Evolutionary conservation across 2,888 invertebrate species (phyloP), one percentile per base, ranked within the genome.

Genomic region (Pristionchus fissidentatus): DNA sequence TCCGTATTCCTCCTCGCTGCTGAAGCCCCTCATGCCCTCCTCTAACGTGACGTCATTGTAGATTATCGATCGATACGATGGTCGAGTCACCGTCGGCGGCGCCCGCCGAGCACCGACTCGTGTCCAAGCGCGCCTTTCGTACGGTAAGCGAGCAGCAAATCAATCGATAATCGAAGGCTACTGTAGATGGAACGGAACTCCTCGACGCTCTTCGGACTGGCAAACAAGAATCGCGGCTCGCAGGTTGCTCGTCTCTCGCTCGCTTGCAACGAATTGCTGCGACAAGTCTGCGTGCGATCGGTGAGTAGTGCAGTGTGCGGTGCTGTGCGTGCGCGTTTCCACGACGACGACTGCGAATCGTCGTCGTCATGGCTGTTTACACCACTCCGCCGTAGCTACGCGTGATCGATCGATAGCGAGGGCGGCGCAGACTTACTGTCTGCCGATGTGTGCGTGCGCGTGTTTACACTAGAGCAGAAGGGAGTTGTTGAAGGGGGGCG

Each of bases 151-250:
- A 13, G 15, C 5, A 62, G 32, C 32, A 57, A 57, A 41, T n/a
- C 3, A 38, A 66, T 66, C 35, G n/a, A 38, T 66, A 38, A 19
- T 66, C n/a, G n/a, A n/a, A n/a, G n/a, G n/a, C n/a, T n/a, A n/a
- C n/a, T 66, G 22, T 41, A 66, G 66, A 19, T 66, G 66, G 66
- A 66, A 38, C 66, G 66, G 38, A 66, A 66, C 38, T 66, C 66
- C 38, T 10, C 15, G 22, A 8, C n/a, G 66, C 35, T 66, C 22
- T 66, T 66, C 66, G 66, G 22, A 38, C 66, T 66, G 38, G 66
- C 66, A 7, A 38, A 15, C 38, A n/a, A 19, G 19, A 32, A 19
- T n/a, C 15, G 38, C 7, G 66, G 66, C 66, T 38, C 22, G 4
- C 66, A 38, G 66, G 38, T 66, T 19, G 35, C 66, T 7, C 66